Percentiles rank a stretch among this genome's conserved stretches.
phyloP scores from a whole-genome alignment of 2,888 invertebrate genomes.

The Trichacis sp. region DNA sequence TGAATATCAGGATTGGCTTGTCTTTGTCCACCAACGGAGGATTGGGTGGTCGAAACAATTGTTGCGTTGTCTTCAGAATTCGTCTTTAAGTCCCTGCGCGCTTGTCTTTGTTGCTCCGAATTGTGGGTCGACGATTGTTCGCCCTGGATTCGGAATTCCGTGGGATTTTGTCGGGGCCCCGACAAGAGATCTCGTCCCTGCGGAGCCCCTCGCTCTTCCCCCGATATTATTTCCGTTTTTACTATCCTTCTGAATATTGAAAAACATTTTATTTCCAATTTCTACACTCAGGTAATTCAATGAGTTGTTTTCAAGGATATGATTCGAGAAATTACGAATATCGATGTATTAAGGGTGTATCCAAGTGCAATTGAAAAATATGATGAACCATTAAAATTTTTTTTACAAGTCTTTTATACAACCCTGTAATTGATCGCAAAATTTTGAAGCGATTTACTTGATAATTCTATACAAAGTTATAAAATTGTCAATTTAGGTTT shows the following conservation, averaged over 20 bases:
- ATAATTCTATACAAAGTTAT: no score
- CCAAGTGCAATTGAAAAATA: no score
- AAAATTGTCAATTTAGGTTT: no score
- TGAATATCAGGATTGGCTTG: constrained; percentile 84
- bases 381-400: no score
- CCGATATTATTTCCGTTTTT: constrained; percentile 70
- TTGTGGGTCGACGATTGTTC: constrained; percentile 41
- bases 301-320: no score
- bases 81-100: constrained; percentile 61
- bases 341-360: no score
- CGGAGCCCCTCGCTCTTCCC: constrained; percentile 84
- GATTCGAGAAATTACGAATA: no score
- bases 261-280: neutral
- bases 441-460: no score
- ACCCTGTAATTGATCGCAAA: no score
- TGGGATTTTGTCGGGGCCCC: constrained; percentile 75
- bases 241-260: constrained; percentile 48
- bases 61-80: constrained; percentile 60
- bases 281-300: no score
- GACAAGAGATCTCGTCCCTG: constrained; percentile 76
- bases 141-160: constrained; percentile 54
- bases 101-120: constrained; percentile 52
- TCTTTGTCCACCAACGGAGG: constrained; percentile 59
- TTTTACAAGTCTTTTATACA: no score
- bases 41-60: constrained; percentile 41